Evolutionary conservation across 2,797 vertebrate genomes (phyloP), one percentile per base, ranked within the genome.

Genomic region (Oophaga sylvatica): DNA sequence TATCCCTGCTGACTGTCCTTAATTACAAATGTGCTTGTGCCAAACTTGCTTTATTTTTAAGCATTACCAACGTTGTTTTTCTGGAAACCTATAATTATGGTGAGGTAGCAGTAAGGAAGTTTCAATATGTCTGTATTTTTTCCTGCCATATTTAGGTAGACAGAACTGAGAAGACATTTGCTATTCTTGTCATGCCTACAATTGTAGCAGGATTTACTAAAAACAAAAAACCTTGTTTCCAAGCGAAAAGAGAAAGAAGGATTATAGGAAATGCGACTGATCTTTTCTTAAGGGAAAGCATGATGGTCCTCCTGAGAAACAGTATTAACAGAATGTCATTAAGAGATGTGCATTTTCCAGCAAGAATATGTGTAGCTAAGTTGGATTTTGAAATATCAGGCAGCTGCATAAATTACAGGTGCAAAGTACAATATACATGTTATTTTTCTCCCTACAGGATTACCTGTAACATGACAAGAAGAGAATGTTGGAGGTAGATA

Each of bases 251-350:
- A 86, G 91, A 85, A 90, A 93, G 91, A 91, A 85, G 93, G 93
- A 94, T 94, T 94, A 93, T 89, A 92, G 80, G 87, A 89, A 94
- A 93, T 94, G 92, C 90, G 92, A 92, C 91, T 94, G 92, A 93
- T 93, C 92, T 93, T 78, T 92, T 95, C 78, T 95, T 92, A 87
- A 90, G 91, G 92, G 88, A 90, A 93, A 89, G 92, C 90, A 87
- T 92, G 90, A 91, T 93, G 92, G 41, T 91, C 90, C 91, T 92
- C 92, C 89, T 91, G 81, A 94, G 91, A 93, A 94, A 94, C 92
- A 90, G 90, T 76, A 89, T 92, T 92, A 94, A 93, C 92, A 91
- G 90, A 92, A 94, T 93, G 68, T 62, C 82, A 93, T 93, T 91
- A 94, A 92, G 81, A 92, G 91, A 93, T 88, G 81, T 80, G 76